A percentile compares a stretch with the other conserved stretches of the same genome.
Conservation (phyloP, 2,113 vertebrate species). For the Geococcyx californianus region DNA sequence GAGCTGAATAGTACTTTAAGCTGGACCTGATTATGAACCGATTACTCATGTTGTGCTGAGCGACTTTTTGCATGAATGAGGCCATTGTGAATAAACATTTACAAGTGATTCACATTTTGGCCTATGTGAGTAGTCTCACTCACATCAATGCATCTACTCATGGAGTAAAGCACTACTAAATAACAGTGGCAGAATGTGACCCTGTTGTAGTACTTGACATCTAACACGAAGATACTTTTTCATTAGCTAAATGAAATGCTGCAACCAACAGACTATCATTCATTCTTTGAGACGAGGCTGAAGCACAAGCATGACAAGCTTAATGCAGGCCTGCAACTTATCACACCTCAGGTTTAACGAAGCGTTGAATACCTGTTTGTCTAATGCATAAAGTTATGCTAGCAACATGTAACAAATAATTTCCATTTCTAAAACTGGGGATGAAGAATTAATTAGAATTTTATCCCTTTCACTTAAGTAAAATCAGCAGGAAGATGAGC, state of each 20-base stretch:
- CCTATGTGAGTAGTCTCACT: constrained; percentile 15
- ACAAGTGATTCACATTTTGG: constrained; percentile 63
- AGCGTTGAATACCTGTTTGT: constrained; percentile 53
- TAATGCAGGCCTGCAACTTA: constrained; percentile 61
- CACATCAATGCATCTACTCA: constrained; percentile 36
- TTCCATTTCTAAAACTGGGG: not conserved
- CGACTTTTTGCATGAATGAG: constrained; percentile 27
- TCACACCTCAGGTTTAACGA: constrained; percentile 61
- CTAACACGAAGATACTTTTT: constrained; percentile 61
- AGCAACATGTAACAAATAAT: not conserved
- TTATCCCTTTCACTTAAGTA: not conserved
- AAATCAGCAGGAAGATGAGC: not conserved
- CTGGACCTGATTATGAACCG: constrained; percentile 41
- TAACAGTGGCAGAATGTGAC: constrained; percentile 62
- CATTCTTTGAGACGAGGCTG: constrained; percentile 31
- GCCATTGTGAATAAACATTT: constrained; percentile 59
- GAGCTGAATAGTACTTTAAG: constrained; percentile 35
- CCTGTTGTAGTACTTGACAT: constrained; percentile 65
- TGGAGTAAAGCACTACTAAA: constrained; percentile 45
- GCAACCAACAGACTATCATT: constrained; percentile 25
- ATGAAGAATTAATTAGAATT: not conserved
- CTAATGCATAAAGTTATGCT: not conserved
- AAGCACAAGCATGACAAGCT: constrained; percentile 60
- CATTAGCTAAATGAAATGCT: constrained; percentile 25
- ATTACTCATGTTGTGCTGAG: constrained; percentile 48